phyloP scores from a whole-genome alignment of 2,888 invertebrate species.

The Pyrochroa serraticornis region DNA sequence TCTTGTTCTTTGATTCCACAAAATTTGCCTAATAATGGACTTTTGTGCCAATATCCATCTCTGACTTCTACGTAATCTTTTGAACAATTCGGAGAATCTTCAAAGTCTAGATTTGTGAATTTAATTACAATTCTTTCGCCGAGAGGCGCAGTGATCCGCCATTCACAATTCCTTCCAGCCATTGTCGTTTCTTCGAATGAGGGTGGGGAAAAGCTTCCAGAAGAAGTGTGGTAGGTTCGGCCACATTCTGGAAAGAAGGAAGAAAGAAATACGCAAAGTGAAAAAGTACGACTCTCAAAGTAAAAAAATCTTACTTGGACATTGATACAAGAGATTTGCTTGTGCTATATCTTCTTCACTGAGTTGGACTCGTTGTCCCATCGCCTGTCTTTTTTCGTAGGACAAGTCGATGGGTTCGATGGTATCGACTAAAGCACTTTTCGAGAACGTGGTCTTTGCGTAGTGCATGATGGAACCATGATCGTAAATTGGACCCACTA shows the following conservation, averaged over 20 bases:
- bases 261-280: too few relatives aligned
- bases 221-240: constrained; percentile 82
- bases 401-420: constrained; percentile 82
- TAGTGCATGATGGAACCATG: constrained; percentile 99
- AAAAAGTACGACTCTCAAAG: background rate
- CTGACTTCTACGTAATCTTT: constrained; percentile 89
- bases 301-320: constrained; percentile 73
- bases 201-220: constrained; percentile 79
- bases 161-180: constrained; percentile 76
- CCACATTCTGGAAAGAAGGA: constrained; percentile 81
- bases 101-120: constrained; percentile 85
- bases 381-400: constrained; percentile 82
- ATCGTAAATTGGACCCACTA: constrained; percentile 91
- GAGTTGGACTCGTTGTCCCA: constrained; percentile 89
- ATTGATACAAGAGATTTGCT: constrained; percentile 92
- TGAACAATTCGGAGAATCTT: constrained; percentile 82
- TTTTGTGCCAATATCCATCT: constrained; percentile 93
- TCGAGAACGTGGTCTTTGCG: constrained; percentile 95
- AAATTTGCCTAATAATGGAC: constrained; percentile 82
- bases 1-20: constrained; percentile 74
- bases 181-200: constrained; percentile 57
- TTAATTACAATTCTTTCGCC: constrained; percentile 93
- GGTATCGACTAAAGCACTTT: constrained; percentile 91
- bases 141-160: constrained; percentile 95
- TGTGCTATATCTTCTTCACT: constrained; percentile 95